Percentiles rank a stretch among this genome's conserved stretches.
Conservation (phyloP, 2,797 vertebrate species). For the Antennarius maculatus region DNA sequence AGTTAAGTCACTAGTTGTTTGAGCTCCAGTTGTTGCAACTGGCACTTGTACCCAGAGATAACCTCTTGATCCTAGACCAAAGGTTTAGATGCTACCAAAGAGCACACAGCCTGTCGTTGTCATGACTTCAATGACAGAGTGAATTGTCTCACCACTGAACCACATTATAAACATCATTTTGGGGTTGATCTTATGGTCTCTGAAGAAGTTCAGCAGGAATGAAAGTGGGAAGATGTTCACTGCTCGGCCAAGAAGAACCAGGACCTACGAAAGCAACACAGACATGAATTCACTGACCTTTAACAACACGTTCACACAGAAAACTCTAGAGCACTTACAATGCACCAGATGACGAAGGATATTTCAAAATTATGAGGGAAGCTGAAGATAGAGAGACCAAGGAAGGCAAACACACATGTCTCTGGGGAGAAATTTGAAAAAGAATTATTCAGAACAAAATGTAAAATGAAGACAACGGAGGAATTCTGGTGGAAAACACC, state of each 20-base stretch:
- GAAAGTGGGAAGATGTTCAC: constrained; percentile 98
- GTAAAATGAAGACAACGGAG: neutral
- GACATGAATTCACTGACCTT: neutral
- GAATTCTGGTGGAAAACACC: neutral
- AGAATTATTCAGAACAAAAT: neutral
- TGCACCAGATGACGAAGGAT: constrained; percentile 99
- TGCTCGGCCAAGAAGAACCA: constrained; percentile 93
- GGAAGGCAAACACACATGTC: constrained; percentile 98
- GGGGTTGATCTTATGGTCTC: constrained; percentile 97
- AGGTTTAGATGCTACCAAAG: neutral
- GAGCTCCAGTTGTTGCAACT: neutral
- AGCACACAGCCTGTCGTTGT: neutral
- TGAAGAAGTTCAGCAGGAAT: constrained; percentile 96
- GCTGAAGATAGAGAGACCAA: constrained; percentile 98
- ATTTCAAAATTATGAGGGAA: constrained; percentile 99
- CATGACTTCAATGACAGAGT: neutral
- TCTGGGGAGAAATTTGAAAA: constrained; percentile 77
- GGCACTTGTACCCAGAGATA: neutral
- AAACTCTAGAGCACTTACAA: constrained; percentile 85
- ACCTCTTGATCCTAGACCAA: neutral
- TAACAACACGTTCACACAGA: neutral
- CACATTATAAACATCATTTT: constrained; percentile 99
- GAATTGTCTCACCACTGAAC: constrained; percentile 93
- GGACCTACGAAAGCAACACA: constrained; percentile 78
- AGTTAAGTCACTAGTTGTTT: neutral